A percentile compares a stretch with the other conserved stretches of the same genome.
Conservation (phyloP, 1,140 invertebrate species). For the Drosophila melanica region DNA sequence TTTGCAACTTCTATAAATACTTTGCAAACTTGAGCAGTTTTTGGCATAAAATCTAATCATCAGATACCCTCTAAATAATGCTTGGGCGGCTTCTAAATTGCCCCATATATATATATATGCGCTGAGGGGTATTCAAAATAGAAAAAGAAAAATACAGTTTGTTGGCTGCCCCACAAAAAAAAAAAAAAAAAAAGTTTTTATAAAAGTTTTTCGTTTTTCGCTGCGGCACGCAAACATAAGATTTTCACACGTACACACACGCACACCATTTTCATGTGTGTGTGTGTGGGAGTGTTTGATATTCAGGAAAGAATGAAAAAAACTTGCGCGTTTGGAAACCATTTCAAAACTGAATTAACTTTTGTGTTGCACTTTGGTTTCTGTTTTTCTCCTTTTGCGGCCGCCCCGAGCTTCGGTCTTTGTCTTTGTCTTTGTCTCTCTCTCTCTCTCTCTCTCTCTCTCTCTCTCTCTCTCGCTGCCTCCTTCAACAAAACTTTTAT, state of each 20-base stretch:
- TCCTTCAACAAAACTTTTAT: conserved; percentile 40
- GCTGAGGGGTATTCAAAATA: neutral
- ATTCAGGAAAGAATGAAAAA: conserved; percentile 15
- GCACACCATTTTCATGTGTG: neutral
- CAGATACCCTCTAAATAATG: neutral
- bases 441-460: neutral
- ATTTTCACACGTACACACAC: conserved; percentile 47
- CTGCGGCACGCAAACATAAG: conserved; percentile 39
- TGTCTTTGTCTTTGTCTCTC: too few relatives aligned
- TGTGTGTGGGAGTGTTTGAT: conserved; percentile 18
- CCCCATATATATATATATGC: neutral
- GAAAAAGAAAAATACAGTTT: too few relatives aligned
- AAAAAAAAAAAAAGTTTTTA: conserved; percentile 49
- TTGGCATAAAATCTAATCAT: neutral
- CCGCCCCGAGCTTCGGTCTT: conserved; percentile 13
- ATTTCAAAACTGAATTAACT: conserved; percentile 77
- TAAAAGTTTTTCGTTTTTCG: conserved; percentile 57
- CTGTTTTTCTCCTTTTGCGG: conserved; percentile 31
- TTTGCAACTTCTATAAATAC: neutral
- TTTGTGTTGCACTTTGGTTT: conserved; percentile 72
- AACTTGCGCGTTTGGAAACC: conserved; percentile 62
- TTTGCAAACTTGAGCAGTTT: neutral
- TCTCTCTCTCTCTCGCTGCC: neutral
- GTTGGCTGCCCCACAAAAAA: conserved; percentile 1
- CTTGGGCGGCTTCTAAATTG: neutral